These are phyloP conservation scores for Epinephelus malabaricus DNA, from an alignment of 2,797 vertebrate genomes.

Conservation along the genomic window DNA sequence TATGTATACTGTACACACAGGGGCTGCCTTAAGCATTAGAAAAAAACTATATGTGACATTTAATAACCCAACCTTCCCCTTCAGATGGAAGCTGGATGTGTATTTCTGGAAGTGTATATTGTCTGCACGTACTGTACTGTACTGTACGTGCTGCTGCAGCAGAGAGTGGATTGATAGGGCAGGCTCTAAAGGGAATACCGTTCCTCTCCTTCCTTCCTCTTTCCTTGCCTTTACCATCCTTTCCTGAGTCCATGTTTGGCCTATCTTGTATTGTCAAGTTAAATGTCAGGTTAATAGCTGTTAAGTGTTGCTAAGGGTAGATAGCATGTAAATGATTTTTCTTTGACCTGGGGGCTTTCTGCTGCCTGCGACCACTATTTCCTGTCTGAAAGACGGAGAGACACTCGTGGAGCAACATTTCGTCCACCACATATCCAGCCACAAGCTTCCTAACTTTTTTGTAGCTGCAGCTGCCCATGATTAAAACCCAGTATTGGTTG, in stretches of 20 bases:
- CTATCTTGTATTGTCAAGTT: background rate
- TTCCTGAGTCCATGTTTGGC: background rate
- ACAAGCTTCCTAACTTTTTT: no score
- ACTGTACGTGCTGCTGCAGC: conserved; percentile 15
- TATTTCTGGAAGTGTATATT: background rate
- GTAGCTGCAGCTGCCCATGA: no score
- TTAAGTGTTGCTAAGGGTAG: no score
- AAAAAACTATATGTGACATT: background rate
- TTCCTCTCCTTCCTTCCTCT: conserved; percentile 8
- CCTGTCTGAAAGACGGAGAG: no score
- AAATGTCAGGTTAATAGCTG: no score
- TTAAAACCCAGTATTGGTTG: no score
- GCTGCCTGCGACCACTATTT: no score
- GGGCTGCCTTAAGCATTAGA: background rate
- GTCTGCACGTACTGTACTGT: background rate
- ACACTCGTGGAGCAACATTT: no score
- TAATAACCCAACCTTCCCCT: background rate
- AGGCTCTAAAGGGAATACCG: conserved; percentile 31
- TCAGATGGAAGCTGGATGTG: background rate
- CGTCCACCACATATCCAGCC: no score
- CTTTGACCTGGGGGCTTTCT: no score
- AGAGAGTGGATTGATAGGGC: conserved; percentile 37
- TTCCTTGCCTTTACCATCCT: background rate
- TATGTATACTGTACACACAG: background rate
- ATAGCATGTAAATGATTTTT: no score